A percentile compares a stretch with the other conserved stretches of the same genome.
phyloP scores from a whole-genome alignment of 1,140 invertebrate genomes.

The Anastatus disparis region DNA sequence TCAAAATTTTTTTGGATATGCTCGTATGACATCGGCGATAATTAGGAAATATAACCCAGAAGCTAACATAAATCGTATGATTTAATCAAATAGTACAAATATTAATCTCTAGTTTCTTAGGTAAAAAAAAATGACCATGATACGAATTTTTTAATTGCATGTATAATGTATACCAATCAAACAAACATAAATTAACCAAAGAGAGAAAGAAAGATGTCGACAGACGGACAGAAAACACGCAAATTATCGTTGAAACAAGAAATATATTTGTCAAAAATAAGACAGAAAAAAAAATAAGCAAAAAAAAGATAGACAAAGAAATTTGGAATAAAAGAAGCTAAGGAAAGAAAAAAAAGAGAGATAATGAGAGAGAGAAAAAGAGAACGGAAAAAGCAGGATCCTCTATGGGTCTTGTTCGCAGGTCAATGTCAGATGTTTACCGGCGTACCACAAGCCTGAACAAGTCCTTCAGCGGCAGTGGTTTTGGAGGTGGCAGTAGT shows the following conservation, averaged over 20 bases:
- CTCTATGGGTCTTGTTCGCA: constrained; percentile 59
- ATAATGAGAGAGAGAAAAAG: constrained; percentile 31
- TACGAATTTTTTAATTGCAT: no score
- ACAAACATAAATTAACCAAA: no score
- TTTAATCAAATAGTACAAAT: no score
- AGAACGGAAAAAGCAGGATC: constrained; percentile 38
- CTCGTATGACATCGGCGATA: no score
- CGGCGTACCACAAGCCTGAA: constrained; percentile 45
- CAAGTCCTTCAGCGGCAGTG: constrained; percentile 49
- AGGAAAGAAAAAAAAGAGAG: constrained; percentile 38
- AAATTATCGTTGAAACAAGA: constrained; percentile 31
- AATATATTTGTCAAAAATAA: not conserved
- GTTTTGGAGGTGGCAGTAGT: constrained; percentile 37
- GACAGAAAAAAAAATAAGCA: constrained; percentile 7
- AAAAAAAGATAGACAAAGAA: constrained; percentile 42
- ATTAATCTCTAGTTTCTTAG: no score
- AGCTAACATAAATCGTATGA: no score
- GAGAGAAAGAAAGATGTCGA: constrained; percentile 42
- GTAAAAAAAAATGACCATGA: no score
- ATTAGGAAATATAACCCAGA: no score
- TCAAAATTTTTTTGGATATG: no score
- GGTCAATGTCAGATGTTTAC: constrained; percentile 52
- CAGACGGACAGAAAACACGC: constrained; percentile 50
- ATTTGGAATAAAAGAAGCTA: not conserved
- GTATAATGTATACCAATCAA: no score